These are phyloP conservation scores for Melopsittacus undulatus DNA, from an alignment of 2,797 vertebrate genomes.

Conservation along the genomic window DNA sequence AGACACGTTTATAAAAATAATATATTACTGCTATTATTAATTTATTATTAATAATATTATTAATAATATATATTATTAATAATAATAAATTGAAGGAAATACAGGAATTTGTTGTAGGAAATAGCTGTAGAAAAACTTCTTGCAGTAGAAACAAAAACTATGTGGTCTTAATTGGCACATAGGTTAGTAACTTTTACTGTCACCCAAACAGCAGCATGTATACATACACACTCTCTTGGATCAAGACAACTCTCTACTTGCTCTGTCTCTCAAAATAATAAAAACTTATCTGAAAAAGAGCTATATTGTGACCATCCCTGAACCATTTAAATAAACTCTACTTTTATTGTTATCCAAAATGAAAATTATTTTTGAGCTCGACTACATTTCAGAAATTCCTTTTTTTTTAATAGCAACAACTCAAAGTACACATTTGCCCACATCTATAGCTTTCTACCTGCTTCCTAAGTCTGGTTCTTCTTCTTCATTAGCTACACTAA, in stretches of 20 bases:
- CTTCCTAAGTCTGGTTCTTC: neutral
- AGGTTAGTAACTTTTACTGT: neutral
- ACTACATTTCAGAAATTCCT: neutral
- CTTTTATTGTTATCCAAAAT: neutral
- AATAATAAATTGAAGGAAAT: neutral
- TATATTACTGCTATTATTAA: neutral
- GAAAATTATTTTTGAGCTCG: neutral
- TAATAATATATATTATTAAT: neutral
- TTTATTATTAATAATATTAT: neutral
- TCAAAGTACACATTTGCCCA: neutral
- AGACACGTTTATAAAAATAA: neutral
- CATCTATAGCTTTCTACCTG: neutral
- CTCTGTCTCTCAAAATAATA: neutral
- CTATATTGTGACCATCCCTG: neutral
- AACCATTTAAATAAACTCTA: neutral
- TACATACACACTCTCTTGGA: neutral
- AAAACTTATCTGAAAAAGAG: neutral
- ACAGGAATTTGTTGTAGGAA: neutral
- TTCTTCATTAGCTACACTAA: neutral
- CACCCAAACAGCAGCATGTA: neutral
- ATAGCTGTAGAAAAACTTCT: neutral
- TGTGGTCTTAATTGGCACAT: neutral
- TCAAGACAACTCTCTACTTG: neutral
- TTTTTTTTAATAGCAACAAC: neutral
- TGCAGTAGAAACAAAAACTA: neutral